These are phyloP conservation scores for Scopus umbretta DNA, from an alignment of 2,113 vertebrate genomes.

Conservation along the genomic window DNA sequence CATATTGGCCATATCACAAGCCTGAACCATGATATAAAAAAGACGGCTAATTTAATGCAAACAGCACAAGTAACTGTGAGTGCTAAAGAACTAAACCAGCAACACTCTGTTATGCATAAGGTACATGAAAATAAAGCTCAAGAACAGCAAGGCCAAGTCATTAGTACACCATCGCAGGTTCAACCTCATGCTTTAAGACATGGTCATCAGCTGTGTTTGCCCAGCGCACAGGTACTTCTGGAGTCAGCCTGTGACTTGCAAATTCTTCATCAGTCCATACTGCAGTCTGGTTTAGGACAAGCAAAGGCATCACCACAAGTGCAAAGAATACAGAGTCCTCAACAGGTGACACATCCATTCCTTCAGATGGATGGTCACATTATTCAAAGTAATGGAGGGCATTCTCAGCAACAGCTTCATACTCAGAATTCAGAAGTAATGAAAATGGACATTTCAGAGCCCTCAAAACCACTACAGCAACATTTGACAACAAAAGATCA, in stretches of 20 bases:
- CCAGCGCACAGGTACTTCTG: slow-evolving; percentile 85
- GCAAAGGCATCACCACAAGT: slow-evolving; percentile 79
- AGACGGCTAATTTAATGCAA: slow-evolving; percentile 76
- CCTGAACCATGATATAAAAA: slow-evolving; percentile 78
- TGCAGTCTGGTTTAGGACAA: slow-evolving; percentile 78
- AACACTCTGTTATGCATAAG: slow-evolving; percentile 81
- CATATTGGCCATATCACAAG: slow-evolving; percentile 75
- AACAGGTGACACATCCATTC: slow-evolving; percentile 80
- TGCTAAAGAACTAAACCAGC: slow-evolving; percentile 83
- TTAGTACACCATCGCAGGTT: slow-evolving; percentile 67
- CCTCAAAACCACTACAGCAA: slow-evolving; percentile 82
- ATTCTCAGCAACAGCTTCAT: slow-evolving; percentile 79
- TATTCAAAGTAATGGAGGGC: slow-evolving; percentile 76
- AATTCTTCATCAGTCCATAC: slow-evolving; percentile 88
- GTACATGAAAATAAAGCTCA: slow-evolving; percentile 78
- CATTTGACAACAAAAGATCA: slow-evolving; percentile 79
- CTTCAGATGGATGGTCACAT: slow-evolving; percentile 88
- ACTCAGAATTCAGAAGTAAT: slow-evolving; percentile 78
- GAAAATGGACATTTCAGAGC: slow-evolving; percentile 80
- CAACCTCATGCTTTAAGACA: slow-evolving; percentile 76
- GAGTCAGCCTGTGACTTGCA: slow-evolving; percentile 85
- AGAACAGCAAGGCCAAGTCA: slow-evolving; percentile 79
- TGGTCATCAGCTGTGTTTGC: slow-evolving; percentile 82
- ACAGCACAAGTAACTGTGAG: slow-evolving; percentile 77
- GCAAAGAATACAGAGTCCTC: slow-evolving; percentile 80